These are phyloP conservation scores for Pteronura brasiliensis DNA, from an alignment of 2,113 vertebrate genomes.

Conservation along the genomic window DNA sequence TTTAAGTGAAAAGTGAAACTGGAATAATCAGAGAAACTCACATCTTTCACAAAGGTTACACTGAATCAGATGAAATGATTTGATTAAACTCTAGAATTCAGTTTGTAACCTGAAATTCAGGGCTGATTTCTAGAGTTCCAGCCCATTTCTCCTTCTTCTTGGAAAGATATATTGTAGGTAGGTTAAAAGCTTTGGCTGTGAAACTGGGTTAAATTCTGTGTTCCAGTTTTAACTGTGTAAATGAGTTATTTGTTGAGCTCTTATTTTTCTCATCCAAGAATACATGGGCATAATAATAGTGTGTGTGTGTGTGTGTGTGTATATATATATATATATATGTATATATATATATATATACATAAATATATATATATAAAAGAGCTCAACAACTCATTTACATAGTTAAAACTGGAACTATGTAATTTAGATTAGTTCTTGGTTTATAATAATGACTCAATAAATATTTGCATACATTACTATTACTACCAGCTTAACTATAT, in stretches of 20 bases:
- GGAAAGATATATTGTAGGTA: background rate
- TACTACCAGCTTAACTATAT: background rate
- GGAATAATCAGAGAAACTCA: background rate
- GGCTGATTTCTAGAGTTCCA: background rate
- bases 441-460: background rate
- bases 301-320: too few species aligned
- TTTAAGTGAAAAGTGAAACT: background rate
- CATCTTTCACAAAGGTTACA: background rate
- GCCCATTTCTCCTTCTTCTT: background rate
- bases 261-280: background rate
- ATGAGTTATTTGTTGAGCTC: background rate
- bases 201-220: background rate
- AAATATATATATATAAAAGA: too few species aligned
- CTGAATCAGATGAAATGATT: background rate
- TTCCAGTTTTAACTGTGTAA: background rate
- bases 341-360: too few species aligned
- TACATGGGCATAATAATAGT: background rate
- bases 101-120: background rate
- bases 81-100: background rate
- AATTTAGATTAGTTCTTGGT: background rate
- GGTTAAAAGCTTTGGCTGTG: background rate
- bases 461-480: background rate
- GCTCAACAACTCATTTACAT: background rate
- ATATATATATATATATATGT: fast-evolving
- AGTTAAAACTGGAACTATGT: background rate